Conservation (phyloP, 2,113 vertebrate genomes). For the Rhagologus leucostigma region DNA sequence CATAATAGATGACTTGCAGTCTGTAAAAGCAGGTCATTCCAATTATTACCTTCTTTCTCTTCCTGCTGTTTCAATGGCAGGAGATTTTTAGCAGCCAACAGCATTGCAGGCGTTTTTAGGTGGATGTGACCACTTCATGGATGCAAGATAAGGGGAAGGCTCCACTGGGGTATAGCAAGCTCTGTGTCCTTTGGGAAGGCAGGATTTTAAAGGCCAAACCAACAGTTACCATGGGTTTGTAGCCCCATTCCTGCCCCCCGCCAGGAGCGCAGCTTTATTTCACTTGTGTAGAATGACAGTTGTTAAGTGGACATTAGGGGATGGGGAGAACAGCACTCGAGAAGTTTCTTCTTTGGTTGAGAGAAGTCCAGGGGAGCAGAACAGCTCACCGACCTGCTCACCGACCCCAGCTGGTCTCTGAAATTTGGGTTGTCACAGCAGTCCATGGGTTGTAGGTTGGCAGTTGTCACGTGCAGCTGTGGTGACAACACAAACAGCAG, state of each 20-base stretch:
- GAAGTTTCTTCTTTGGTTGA: neutral
- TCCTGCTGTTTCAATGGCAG: neutral
- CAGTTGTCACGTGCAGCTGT: neutral
- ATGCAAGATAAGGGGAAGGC: neutral
- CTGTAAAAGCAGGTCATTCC: conserved; percentile 40
- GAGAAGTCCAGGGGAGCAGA: neutral
- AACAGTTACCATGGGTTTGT: neutral
- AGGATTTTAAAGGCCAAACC: neutral
- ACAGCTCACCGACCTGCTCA: neutral
- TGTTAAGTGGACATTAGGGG: neutral
- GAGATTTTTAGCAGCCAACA: neutral
- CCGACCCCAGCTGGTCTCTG: neutral
- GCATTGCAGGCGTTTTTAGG: neutral
- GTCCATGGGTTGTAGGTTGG: neutral
- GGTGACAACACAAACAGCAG: neutral
- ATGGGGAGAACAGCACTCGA: neutral
- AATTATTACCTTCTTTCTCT: neutral
- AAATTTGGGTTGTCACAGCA: neutral
- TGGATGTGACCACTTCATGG: neutral
- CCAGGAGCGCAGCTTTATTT: neutral
- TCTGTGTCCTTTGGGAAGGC: neutral
- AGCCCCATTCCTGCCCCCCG: neutral
- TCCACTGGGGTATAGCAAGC: neutral
- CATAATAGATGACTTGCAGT: conserved; percentile 21
- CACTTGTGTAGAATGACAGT: neutral